A percentile compares a stretch with the other conserved stretches of the same genome.
Conservation (phyloP, 2,797 vertebrate genomes). For the Sebastes minor region DNA sequence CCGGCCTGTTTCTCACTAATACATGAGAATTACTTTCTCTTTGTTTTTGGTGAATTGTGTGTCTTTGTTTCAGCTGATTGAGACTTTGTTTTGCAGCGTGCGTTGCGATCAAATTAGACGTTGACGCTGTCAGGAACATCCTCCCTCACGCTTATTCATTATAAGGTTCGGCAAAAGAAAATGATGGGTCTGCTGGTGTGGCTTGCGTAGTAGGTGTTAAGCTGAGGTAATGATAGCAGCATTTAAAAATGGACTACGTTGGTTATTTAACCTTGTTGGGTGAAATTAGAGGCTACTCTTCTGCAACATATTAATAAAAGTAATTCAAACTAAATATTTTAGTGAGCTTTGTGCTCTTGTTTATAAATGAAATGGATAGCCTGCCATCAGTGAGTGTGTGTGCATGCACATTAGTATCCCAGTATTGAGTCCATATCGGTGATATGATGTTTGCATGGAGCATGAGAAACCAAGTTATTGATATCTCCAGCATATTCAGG, state of each 20-base stretch:
- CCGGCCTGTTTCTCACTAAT: neutral
- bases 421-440: neutral
- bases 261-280: neutral
- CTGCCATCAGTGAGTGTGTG: too few relatives aligned
- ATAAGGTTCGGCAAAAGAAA: neutral
- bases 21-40: neutral
- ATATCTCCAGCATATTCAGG: neutral
- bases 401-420: neutral
- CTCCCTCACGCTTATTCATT: neutral
- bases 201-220: neutral
- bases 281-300: neutral
- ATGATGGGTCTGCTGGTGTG: too few relatives aligned
- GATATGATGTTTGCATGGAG: neutral
- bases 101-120: neutral
- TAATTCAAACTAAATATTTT: neutral
- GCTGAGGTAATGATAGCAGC: neutral
- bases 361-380: neutral
- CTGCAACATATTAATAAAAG: too few relatives aligned
- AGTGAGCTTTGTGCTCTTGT: neutral
- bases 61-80: constrained; percentile 17
- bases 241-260: neutral
- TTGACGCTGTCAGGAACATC: neutral
- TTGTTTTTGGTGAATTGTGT: constrained; percentile 14
- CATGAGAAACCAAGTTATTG: neutral
- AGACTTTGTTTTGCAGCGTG: neutral